Evolutionary conservation across 1,140 invertebrate genomes (phyloP), one percentile per base, ranked within the genome.

Genomic region (Zaprionus davidi): DNA sequence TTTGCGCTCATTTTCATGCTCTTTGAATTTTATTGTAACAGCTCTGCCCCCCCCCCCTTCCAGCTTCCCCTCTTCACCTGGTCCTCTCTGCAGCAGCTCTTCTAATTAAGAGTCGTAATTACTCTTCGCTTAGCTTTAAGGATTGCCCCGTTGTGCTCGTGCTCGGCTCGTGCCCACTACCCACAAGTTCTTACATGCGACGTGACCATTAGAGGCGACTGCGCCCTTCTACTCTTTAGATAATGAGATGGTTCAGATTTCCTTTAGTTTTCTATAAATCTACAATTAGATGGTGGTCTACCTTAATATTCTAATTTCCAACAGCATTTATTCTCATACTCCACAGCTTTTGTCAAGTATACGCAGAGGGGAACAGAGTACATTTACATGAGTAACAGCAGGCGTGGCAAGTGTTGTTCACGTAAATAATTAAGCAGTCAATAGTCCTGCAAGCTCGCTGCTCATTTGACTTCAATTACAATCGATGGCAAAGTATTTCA

Each of bases 21-120:
- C 46, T 51, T 46, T 51, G 46, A 51, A 51, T 51, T 51, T 51
- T 22, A 51, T 51, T 51, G 46, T 51, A 51, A 51, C 20, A 51
- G 46, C 3, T 20, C 46, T 51, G 20, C 9, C 9, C 46, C 17
- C 17, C 28, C 9, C 9, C 46, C 17, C 17, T 9, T 31, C 9
- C 7, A 11, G 7, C 28, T 31, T 9, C 7, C 31, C 31, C 11
- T 24, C 11, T 20, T 46, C 9, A 9, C 20, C 1, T 24, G 22
- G 9, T 11, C 20, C 4, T 1, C 11, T 13, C 17, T 24, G 17
- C 20, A 51, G 22, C 46, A 51, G 20, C 46, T 22, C 20, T 51
- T 51, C 46, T 51, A 51, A 51, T 51, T 51, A 51, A 51, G 46
- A 20, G 46, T 51, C 46, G 46, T 51, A 22, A 51, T 51, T 51